A percentile compares a stretch with the other conserved stretches of the same genome.
Evolutionary conservation across 2,888 invertebrate species (phyloP).

Genomic region (Spodoptera exigua): DNA sequence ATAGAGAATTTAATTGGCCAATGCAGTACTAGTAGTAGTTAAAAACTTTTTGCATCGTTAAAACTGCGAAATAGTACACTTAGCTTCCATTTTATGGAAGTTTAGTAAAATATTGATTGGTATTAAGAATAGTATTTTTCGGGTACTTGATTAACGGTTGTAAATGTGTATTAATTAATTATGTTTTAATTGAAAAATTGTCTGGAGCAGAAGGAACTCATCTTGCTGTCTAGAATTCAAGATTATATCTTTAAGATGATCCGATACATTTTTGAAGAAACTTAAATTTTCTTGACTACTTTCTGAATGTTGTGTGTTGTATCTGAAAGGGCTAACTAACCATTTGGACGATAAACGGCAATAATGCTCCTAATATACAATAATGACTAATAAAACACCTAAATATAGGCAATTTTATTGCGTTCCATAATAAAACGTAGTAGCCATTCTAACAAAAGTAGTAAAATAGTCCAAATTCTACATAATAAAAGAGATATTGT

Average conservation of each 20-base stretch:
- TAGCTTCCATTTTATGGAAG: slow-evolving; percentile 8
- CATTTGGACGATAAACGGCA: slow-evolving; percentile 4
- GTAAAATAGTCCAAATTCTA: no score
- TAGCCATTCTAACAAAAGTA: no score
- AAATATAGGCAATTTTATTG: slow-evolving; percentile 25
- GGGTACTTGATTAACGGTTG: not conserved
- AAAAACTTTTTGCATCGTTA: slow-evolving; percentile 46
- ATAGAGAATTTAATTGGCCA: slow-evolving; percentile 27
- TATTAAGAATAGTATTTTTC: not conserved
- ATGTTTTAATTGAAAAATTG: no score
- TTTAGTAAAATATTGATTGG: slow-evolving; percentile 26
- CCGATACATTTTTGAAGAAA: no score
- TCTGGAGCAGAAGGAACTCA: no score
- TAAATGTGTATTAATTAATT: no score
- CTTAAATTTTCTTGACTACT: no score
- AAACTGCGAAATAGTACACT: slow-evolving; percentile 31
- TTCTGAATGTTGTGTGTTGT: no score
- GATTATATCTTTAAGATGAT: no score
- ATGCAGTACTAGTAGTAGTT: slow-evolving; percentile 24
- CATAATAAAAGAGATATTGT: no score
- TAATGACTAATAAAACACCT: slow-evolving; percentile 41
- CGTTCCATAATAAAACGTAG: slow-evolving; percentile 33
- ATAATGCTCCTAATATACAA: slow-evolving; percentile 13
- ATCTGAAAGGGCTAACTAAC: no score
- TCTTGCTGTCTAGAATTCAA: no score